Conservation (phyloP, 2,113 vertebrate species). For the Glaucidium brasilianum region DNA sequence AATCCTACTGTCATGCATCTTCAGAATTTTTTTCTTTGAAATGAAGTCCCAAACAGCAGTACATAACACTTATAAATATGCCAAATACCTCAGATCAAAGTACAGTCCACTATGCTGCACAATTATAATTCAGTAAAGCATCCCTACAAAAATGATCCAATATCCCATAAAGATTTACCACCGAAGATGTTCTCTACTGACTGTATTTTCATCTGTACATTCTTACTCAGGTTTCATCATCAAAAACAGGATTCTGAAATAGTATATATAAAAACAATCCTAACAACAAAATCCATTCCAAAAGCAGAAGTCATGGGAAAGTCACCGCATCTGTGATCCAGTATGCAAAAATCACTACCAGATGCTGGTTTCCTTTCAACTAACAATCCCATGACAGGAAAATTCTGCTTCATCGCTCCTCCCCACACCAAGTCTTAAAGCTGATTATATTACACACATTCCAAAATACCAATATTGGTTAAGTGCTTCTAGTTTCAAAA, state of each 20-base stretch:
- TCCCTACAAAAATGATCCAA: neutral
- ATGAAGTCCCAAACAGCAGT: neutral
- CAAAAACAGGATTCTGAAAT: neutral
- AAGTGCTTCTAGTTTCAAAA: neutral
- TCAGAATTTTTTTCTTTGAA: neutral
- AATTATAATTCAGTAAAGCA: neutral
- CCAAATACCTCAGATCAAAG: neutral
- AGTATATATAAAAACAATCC: neutral
- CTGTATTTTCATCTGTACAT: accelerated
- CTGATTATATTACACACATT: neutral
- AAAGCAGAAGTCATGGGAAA: neutral
- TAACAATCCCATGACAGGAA: neutral
- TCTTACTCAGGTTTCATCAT: neutral
- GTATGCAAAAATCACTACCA: neutral
- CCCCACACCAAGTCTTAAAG: neutral
- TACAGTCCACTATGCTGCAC: neutral
- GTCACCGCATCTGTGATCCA: neutral
- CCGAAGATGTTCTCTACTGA: neutral
- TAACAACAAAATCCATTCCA: neutral
- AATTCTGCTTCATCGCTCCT: neutral
- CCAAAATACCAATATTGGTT: accelerated
- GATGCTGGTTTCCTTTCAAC: neutral
- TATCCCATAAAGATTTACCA: neutral
- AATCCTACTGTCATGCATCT: neutral
- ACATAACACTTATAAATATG: neutral